A percentile compares a stretch with the other conserved stretches of the same genome.
Evolutionary conservation across 2,113 vertebrate genomes (phyloP).

Genomic region (Regulus satrapa): DNA sequence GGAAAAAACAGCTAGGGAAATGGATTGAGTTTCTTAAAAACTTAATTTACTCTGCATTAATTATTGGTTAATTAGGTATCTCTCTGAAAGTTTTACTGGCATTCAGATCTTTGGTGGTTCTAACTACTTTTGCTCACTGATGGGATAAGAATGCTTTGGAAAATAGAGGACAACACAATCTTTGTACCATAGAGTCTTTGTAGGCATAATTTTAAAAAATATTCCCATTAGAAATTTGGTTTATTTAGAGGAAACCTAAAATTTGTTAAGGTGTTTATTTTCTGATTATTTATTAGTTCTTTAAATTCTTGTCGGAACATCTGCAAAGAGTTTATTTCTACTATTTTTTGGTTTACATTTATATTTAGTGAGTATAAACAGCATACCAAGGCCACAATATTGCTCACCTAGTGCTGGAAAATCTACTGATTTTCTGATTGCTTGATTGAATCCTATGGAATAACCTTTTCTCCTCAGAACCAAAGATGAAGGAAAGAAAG

Average conservation of each 20-base stretch:
- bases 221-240: background rate
- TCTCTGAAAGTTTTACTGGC: background rate
- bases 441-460: background rate
- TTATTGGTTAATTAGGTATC: conserved; percentile 29
- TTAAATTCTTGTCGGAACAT: background rate
- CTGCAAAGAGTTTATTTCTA: background rate
- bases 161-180: background rate
- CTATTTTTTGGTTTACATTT: background rate
- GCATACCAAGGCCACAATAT: fast-evolving
- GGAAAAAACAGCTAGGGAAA: conserved; percentile 14
- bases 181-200: background rate
- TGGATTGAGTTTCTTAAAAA: conserved; percentile 33
- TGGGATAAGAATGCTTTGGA: background rate
- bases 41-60: conserved; percentile 44
- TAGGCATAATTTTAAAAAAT: background rate
- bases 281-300: background rate
- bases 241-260: background rate
- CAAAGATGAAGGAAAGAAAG: background rate
- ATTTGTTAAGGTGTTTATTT: background rate
- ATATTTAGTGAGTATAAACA: background rate
- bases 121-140: background rate
- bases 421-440: background rate
- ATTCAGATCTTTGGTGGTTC: background rate
- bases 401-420: background rate
- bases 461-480: background rate